phyloP scores from a whole-genome alignment of 2,888 invertebrate species.

The Hemaris fuciformis region DNA sequence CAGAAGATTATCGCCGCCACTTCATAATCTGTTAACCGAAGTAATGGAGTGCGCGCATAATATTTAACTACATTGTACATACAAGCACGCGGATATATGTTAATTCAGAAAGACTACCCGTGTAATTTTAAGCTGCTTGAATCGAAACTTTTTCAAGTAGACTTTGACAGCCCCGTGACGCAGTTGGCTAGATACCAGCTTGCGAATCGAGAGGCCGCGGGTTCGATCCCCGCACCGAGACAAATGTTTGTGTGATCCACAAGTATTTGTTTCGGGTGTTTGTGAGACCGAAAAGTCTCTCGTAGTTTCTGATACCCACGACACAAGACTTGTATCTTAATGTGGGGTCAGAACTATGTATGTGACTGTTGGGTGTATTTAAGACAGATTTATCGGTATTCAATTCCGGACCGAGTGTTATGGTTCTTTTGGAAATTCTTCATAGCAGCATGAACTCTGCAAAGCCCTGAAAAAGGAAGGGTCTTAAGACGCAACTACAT shows the following conservation, averaged over 20 bases:
- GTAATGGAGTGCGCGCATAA: constrained; percentile 24
- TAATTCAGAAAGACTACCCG: no score
- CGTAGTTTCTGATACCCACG: background rate
- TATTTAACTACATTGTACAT: constrained; percentile 25
- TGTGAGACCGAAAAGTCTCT: background rate
- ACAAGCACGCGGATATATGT: background rate
- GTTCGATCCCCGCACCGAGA: background rate
- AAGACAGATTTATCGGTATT: no score
- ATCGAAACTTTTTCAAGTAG: no score
- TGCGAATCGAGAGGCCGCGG: background rate
- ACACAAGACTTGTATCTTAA: background rate
- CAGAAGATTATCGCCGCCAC: background rate
- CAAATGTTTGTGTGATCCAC: background rate
- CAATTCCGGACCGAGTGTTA: no score
- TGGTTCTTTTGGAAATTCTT: no score
- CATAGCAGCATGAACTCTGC: no score
- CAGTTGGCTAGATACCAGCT: background rate
- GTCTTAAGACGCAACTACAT: no score
- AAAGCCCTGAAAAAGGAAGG: no score
- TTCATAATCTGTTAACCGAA: constrained; percentile 21
- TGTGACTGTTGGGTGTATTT: background rate
- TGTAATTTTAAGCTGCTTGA: no score
- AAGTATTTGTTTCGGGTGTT: no score
- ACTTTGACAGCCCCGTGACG: background rate
- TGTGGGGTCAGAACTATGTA: background rate